These are phyloP conservation scores for Steatornis caripensis DNA, from an alignment of 2,113 vertebrate genomes.

Conservation along the genomic window DNA sequence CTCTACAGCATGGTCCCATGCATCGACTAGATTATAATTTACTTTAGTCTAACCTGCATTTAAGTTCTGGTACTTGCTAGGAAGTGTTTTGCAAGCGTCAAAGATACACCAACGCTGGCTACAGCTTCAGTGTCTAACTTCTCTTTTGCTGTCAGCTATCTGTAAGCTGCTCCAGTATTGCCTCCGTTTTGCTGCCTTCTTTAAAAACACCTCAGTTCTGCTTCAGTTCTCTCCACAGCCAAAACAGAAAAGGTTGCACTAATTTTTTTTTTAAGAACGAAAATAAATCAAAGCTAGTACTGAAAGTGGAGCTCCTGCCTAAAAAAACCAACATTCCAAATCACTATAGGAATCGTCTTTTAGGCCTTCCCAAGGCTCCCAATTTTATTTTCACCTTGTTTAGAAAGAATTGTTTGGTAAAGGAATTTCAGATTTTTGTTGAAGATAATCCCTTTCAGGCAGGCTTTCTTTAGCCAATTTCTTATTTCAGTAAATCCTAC, in stretches of 20 bases:
- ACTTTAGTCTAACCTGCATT: background rate
- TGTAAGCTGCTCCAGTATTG: background rate
- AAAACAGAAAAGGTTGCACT: background rate
- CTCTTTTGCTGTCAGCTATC: background rate
- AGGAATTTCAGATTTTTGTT: background rate
- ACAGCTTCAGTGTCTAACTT: background rate
- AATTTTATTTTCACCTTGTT: background rate
- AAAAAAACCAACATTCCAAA: background rate
- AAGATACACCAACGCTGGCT: background rate
- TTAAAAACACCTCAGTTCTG: background rate
- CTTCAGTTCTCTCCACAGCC: background rate
- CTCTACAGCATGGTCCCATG: background rate
- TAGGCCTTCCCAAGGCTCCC: background rate
- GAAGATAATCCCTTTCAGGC: background rate
- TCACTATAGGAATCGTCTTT: fast-evolving
- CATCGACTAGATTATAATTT: background rate
- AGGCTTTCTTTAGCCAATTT: background rate
- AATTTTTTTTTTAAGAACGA: background rate
- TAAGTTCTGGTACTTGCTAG: background rate
- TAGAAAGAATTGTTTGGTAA: background rate
- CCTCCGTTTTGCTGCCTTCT: background rate
- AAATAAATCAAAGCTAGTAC: background rate
- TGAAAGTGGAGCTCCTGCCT: background rate
- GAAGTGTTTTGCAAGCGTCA: background rate
- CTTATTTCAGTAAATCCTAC: background rate